Conservation (phyloP, 1,140 invertebrate species). For the Sitophilus oryzae region DNA sequence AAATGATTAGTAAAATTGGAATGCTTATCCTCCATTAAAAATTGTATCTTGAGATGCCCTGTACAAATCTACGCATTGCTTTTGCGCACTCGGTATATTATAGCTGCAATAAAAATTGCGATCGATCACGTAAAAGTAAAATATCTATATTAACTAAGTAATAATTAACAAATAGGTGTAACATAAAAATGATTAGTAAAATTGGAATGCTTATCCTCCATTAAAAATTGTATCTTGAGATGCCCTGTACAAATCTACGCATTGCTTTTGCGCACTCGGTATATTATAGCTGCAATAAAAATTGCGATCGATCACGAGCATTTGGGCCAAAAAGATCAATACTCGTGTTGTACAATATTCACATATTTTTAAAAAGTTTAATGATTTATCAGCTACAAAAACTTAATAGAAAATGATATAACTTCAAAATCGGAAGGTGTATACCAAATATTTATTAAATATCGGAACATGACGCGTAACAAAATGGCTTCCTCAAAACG, state of each 20-base stretch:
- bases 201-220: background rate
- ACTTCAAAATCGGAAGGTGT: no score
- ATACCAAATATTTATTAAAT: no score
- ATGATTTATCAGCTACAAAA: no score
- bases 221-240: conserved; percentile 6
- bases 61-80: conserved; percentile 18
- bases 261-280: conserved; percentile 20
- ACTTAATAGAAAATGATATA: no score
- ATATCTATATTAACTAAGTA: background rate
- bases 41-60: conserved; percentile 11
- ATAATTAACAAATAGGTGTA: background rate
- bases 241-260: conserved; percentile 21
- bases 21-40: background rate
- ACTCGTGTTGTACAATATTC: no score
- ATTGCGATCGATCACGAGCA: no score
- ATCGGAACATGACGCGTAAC: no score
- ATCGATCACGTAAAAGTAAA: no score
- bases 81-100: conserved; percentile 22
- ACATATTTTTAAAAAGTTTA: no score
- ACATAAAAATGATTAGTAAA: background rate
- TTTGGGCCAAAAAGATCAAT: no score
- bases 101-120: no score
- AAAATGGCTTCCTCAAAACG: background rate
- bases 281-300: conserved; percentile 9
- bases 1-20: background rate